phyloP scores from a whole-genome alignment of 2,113 vertebrate genomes.

The Halcyon senegalensis region DNA sequence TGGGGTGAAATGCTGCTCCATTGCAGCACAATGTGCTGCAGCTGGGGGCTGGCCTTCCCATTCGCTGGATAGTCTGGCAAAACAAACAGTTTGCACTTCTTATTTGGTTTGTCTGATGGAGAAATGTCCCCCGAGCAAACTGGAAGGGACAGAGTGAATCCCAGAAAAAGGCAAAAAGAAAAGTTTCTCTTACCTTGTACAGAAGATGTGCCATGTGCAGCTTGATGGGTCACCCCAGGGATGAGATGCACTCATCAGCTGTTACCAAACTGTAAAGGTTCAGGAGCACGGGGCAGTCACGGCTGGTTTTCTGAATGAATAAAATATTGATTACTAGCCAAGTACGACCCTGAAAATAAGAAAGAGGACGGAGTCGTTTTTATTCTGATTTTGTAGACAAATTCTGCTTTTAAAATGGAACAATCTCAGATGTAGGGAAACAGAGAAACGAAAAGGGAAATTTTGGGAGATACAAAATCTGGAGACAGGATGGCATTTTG shows the following conservation, averaged over 20 bases:
- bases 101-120: background rate
- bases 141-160: background rate
- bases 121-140: background rate
- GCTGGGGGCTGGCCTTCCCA: background rate
- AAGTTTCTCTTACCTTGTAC: background rate
- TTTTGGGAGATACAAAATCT: background rate
- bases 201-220: accelerated
- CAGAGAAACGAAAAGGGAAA: background rate
- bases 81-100: background rate
- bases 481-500: background rate
- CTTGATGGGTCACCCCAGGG: background rate
- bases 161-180: background rate
- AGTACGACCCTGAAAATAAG: background rate
- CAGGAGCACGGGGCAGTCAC: background rate
- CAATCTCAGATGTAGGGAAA: background rate
- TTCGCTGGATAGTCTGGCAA: background rate
- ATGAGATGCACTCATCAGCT: background rate
- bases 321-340: background rate
- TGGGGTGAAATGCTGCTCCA: background rate
- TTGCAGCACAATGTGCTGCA: background rate
- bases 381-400: background rate
- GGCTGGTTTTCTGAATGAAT: background rate
- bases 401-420: background rate
- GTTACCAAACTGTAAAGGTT: background rate
- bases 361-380: background rate